phyloP scores from a whole-genome alignment of 1,140 invertebrate genomes.

The Halyomorpha halys region DNA sequence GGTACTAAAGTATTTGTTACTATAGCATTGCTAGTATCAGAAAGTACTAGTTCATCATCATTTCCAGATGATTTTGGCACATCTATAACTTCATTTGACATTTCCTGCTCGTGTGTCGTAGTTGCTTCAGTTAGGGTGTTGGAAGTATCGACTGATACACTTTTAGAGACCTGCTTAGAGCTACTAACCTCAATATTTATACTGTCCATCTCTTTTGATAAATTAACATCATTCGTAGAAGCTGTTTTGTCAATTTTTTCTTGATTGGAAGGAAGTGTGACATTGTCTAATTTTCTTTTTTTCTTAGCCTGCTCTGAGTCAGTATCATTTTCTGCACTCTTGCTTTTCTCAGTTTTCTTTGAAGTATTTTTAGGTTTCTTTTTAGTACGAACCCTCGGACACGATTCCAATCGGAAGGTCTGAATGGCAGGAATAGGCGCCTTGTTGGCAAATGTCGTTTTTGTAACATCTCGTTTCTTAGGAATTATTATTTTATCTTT shows the following conservation, averaged over 20 bases:
- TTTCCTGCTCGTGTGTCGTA: too few species aligned
- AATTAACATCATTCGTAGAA: not conserved
- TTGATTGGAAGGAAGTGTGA: not conserved
- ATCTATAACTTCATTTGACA: too few species aligned
- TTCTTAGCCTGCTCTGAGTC: slow-evolving; percentile 6
- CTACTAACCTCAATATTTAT: too few species aligned
- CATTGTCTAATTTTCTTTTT: slow-evolving; percentile 7
- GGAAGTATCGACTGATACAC: too few species aligned
- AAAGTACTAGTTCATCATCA: too few species aligned
- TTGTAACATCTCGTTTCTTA: slow-evolving; percentile 38
- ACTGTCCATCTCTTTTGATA: too few species aligned
- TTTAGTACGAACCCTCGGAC: slow-evolving; percentile 34
- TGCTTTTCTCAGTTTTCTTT: slow-evolving; percentile 19
- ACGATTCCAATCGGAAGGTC: slow-evolving; percentile 35
- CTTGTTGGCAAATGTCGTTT: slow-evolving; percentile 58
- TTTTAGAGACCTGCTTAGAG: too few species aligned
- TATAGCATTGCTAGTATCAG: too few species aligned
- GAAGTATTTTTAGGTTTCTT: slow-evolving; percentile 23
- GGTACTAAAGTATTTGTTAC: too few species aligned
- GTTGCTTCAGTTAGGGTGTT: too few species aligned
- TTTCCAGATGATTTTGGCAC: too few species aligned
- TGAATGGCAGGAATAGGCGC: slow-evolving; percentile 55
- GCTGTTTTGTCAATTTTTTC: not conserved
- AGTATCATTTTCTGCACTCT: slow-evolving; percentile 19
- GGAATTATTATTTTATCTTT: slow-evolving; percentile 20